Base-by-base conservation (phyloP, 1,140 invertebrate genomes). In the Aphaenogaster floridana region DNA sequence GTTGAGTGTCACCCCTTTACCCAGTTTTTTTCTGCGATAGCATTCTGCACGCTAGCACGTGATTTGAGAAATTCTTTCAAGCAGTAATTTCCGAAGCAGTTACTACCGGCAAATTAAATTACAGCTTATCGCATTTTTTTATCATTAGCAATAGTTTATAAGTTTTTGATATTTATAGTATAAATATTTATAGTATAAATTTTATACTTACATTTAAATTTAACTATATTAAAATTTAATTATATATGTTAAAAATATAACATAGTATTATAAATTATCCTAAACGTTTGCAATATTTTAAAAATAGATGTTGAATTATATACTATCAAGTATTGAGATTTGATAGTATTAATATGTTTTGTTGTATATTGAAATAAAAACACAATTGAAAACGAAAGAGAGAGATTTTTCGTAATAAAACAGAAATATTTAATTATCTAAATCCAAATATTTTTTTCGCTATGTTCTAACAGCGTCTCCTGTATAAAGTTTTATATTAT, bases 341-440 rank as follows among this genome's bases (percentile, higher is more conserved):
- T 0, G 28, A 28, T 28, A 28, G 28, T 28, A 28, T 28, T 28
- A 28, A 28, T 72, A 50, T 36, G 48, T 48, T 15, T 48, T 11
- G 36, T 28, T 69, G 6, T 34, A 28, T 48, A 71, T 52, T 69
- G 11, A 13, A 69, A 74, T 3, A 21, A 39, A 57, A 74, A 57
- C 54, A 54, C 11, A 52, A 52, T 52, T 54, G 5, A 54, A 28
- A 4, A 54, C 52, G 3, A 39, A 39, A 54, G 11, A 36, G 8
- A 21, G 28, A 36, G 9, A 48, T n/a, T 52, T 52, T 52, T n/a
- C 2, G 17, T 5, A 15, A 21, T 59, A 28, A 57, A 57, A 42
- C 15, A 59, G n/a, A 39, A 21, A 76, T 42, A 42, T 76, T 42
- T 76, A 42, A 59, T 42, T 39, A 76, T 57, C 9, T 28, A 28